Evolutionary conservation across 2,888 invertebrate genomes (phyloP).

Genomic region (Rhyacophila evoluta): DNA sequence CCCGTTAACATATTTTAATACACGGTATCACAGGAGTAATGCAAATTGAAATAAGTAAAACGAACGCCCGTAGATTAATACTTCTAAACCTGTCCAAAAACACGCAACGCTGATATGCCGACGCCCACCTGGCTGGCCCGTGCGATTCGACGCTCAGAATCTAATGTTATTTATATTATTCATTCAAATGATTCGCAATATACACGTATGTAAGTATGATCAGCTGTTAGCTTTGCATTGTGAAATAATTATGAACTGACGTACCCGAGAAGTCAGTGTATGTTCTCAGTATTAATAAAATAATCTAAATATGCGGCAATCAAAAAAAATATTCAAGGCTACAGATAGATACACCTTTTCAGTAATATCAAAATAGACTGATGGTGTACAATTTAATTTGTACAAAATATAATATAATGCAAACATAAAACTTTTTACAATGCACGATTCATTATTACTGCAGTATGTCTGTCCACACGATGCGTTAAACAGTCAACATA

Average conservation of each 20-base stretch:
- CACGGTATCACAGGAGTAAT: background rate
- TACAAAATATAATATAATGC: no score
- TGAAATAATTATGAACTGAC: no score
- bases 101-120: background rate
- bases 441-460: no score
- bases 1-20: background rate
- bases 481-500: no score
- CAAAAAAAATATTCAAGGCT: background rate
- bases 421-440: no score
- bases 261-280: no score
- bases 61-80: background rate
- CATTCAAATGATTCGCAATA: background rate
- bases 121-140: background rate
- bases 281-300: background rate
- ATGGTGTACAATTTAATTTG: no score
- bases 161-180: background rate
- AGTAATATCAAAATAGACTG: no score
- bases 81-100: background rate
- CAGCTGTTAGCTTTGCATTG: background rate
- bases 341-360: background rate
- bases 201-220: background rate
- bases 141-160: background rate
- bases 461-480: no score
- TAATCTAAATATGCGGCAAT: background rate
- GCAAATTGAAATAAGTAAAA: background rate